Evolutionary conservation across 1,140 invertebrate genomes (phyloP).

Genomic region (Chionoecetes opilio): DNA sequence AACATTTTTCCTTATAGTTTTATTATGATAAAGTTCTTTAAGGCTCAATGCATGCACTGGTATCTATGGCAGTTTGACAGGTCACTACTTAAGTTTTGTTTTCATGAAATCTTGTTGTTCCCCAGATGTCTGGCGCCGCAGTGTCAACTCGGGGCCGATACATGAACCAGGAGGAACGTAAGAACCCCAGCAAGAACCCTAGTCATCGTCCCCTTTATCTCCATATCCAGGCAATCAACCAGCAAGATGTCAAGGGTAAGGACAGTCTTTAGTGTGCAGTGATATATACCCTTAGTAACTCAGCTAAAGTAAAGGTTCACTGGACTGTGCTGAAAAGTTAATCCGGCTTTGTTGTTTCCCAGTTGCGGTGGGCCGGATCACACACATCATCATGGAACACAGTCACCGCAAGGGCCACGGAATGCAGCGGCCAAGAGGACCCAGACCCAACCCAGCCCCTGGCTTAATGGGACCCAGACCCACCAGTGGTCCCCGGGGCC

Average conservation of each 20-base stretch:
- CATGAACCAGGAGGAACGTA: slow-evolving; percentile 83
- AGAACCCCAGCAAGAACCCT: slow-evolving; percentile 80
- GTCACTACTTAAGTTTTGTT: no score
- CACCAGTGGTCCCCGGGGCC: slow-evolving; percentile 58
- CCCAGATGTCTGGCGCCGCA: slow-evolving; percentile 83
- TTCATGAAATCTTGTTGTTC: background rate
- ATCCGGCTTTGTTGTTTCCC: slow-evolving; percentile 74
- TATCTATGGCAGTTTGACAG: no score
- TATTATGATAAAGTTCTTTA: no score
- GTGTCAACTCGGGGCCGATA: slow-evolving; percentile 85
- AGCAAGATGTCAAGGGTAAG: slow-evolving; percentile 84
- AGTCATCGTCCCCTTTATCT: slow-evolving; percentile 85
- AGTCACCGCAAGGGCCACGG: slow-evolving; percentile 68
- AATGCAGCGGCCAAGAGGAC: slow-evolving; percentile 64
- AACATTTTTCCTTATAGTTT: no score
- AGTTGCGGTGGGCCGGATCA: slow-evolving; percentile 84
- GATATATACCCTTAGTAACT: no score
- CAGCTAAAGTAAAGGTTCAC: no score
- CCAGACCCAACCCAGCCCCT: slow-evolving; percentile 68
- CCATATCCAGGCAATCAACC: slow-evolving; percentile 84
- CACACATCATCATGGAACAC: slow-evolving; percentile 84
- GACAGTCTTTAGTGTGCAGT: no score
- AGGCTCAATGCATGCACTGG: no score
- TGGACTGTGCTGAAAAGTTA: no score
- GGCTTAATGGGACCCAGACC: slow-evolving; percentile 72